phyloP scores from a whole-genome alignment of 92 coral and sea anemone genomes.

The Pocillopora meandrina region DNA sequence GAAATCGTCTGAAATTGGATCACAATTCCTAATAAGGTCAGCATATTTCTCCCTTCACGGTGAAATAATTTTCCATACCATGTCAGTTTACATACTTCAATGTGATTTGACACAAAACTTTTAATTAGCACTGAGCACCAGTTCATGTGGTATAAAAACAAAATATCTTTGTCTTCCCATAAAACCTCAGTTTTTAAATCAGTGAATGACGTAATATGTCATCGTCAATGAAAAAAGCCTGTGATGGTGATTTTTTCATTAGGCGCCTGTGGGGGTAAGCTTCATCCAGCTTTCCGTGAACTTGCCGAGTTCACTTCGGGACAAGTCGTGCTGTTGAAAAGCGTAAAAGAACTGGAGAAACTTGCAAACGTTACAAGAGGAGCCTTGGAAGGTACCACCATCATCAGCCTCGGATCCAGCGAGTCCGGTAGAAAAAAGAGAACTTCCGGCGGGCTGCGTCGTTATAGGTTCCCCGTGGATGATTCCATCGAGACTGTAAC shows the following conservation, averaged over 20 bases:
- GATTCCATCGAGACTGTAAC: slow-evolving; percentile 77
- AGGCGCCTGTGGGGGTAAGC: background rate
- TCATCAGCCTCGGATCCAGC: slow-evolving; percentile 63
- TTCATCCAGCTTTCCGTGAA: slow-evolving; percentile 52
- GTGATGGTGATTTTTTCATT: background rate
- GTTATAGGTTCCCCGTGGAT: slow-evolving; percentile 59
- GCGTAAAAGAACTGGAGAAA: slow-evolving; percentile 52
- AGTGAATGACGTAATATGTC: too few species aligned
- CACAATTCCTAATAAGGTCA: too few species aligned
- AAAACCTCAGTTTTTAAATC: too few species aligned
- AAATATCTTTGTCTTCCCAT: too few species aligned
- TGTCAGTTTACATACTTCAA: too few species aligned
- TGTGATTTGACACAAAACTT: too few species aligned
- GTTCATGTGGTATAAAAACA: too few species aligned
- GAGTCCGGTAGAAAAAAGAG: slow-evolving; percentile 57
- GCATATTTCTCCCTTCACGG: too few species aligned
- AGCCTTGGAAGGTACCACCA: slow-evolving; percentile 71
- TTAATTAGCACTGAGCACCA: too few species aligned
- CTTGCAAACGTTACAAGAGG: slow-evolving; percentile 69
- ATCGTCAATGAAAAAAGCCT: too few species aligned
- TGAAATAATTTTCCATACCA: too few species aligned
- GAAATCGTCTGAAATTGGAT: too few species aligned
- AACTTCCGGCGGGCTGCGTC: slow-evolving; percentile 24
- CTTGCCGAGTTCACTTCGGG: slow-evolving; percentile 76
- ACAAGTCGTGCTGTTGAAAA: slow-evolving; percentile 54